These are phyloP conservation scores for Drosophila testacea DNA, from an alignment of 2,888 invertebrate species.

Conservation along the genomic window DNA sequence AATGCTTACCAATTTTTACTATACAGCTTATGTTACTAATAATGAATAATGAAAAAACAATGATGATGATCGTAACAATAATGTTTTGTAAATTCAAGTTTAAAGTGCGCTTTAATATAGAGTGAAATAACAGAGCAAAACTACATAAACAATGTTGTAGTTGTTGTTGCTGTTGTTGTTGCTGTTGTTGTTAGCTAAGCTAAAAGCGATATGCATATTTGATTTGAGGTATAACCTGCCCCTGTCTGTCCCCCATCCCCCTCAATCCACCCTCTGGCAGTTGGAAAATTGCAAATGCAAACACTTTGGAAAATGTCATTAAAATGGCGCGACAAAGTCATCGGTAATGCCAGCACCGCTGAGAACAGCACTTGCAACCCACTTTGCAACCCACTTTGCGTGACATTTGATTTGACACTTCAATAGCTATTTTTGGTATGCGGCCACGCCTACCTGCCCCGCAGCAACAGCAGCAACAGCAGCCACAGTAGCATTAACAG, in stretches of 20 bases:
- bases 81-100: conserved; percentile 38
- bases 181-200: conserved; percentile 9
- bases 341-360: conserved; percentile 27
- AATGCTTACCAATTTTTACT: not conserved
- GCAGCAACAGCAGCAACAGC: not conserved
- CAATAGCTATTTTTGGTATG: conserved; percentile 63
- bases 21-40: not conserved
- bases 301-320: conserved; percentile 67
- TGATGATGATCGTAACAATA: conserved; percentile 17
- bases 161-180: conserved; percentile 12
- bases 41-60: not conserved
- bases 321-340: conserved; percentile 60
- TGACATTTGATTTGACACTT: conserved; percentile 78
- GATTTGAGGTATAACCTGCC: conserved; percentile 14
- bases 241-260: not conserved
- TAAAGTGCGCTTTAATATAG: conserved; percentile 49
- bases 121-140: not conserved
- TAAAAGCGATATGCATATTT: conserved; percentile 28
- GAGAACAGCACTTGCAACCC: conserved; percentile 15
- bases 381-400: conserved; percentile 21
- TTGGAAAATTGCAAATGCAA: conserved; percentile 48
- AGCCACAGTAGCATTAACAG: not conserved
- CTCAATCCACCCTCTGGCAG: not conserved
- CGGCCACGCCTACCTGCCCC: conserved; percentile 10
- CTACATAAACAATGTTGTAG: conserved; percentile 6